Base-by-base conservation (phyloP, 1,140 invertebrate species). In the Listronotus bonariensis region DNA sequence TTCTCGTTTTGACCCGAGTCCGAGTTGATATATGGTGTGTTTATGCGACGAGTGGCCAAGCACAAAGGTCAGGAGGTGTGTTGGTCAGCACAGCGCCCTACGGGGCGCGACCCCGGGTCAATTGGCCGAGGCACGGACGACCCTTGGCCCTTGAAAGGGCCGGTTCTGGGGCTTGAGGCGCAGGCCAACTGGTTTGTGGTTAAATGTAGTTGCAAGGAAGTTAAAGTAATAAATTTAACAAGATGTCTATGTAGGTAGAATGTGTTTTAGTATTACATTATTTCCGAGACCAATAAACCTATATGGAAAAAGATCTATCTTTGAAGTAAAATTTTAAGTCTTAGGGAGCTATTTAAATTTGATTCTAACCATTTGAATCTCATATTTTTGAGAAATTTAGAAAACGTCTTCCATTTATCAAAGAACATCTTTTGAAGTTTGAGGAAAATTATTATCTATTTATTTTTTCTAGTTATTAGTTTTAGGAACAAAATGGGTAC, bases 51-150 rank as follows among this genome's bases (percentile, higher is more conserved):
- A 78, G 77, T 78, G 77, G 76, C 76, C 54, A 64, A 58, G 68
- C 68, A 76, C 75, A 77, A 78, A 77, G 77, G 76, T 77, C 76
- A 77, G 73, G 77, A 76, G 76, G 76, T 72, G 72, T 71, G 75
- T 69, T 74, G 77, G 77, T 77, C 76, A 75, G 68, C 73, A 69
- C 68, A 74, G 76, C 73, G 67, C 74, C 57, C 68, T 58, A 54
- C 56, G 71, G 74, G 74, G 75, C 74, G 76, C 74, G 72, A 75
- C 75, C 73, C 65, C 15, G 63, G 76, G 76, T 77, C 76, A 77
- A 76, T 77, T 76, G 75, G 68, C 74, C 74, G 68, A 67, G 8
- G 71, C 69, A 68, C 69, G 67, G 41, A 49, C 69, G 60, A 63
- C 60, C 60, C 51, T 63, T 55, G 18, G 42, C 52, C 60, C 60